phyloP scores from a whole-genome alignment of 1,140 invertebrate species.

The Scylla paramamosain region DNA sequence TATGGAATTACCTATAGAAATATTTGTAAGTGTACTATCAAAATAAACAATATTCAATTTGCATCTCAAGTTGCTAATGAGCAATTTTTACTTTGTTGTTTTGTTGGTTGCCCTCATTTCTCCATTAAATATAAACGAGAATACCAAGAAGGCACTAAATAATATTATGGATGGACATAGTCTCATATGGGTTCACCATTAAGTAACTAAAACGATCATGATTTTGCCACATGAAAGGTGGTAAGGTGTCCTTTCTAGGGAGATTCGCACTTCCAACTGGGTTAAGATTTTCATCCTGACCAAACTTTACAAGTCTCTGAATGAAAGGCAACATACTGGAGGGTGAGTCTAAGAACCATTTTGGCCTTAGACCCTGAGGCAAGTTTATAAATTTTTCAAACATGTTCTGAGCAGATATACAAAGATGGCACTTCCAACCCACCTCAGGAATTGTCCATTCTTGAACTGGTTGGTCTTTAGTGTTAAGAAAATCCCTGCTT shows the following conservation, averaged over 20 bases:
- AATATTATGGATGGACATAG: conserved; percentile 71
- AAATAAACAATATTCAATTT: neutral
- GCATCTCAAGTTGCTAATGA: neutral
- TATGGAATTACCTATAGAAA: neutral
- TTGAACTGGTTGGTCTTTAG: conserved; percentile 49
- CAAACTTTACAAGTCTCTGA: conserved; percentile 65
- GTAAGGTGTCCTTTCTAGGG: conserved; percentile 25
- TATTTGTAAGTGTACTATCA: too few relatives aligned
- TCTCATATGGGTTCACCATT: conserved; percentile 66
- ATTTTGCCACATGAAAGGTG: conserved; percentile 44
- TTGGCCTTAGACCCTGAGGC: conserved; percentile 35
- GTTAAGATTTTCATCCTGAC: conserved; percentile 61
- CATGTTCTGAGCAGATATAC: conserved; percentile 59
- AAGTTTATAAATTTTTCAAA: conserved; percentile 50
- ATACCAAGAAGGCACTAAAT: conserved; percentile 66
- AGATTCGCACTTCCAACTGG: conserved; percentile 13
- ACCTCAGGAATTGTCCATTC: conserved; percentile 65
- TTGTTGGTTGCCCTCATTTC: neutral
- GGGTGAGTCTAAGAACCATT: conserved; percentile 60
- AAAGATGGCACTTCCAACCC: conserved; percentile 68
- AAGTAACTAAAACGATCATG: conserved; percentile 47
- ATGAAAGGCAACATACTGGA: conserved; percentile 65
- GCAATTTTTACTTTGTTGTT: neutral
- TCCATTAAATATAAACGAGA: neutral
- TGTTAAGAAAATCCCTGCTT: conserved; percentile 46